A percentile compares a stretch with the other conserved stretches of the same genome.
phyloP scores from a whole-genome alignment of 2,888 invertebrate genomes.

The Halocaridina rubra region DNA sequence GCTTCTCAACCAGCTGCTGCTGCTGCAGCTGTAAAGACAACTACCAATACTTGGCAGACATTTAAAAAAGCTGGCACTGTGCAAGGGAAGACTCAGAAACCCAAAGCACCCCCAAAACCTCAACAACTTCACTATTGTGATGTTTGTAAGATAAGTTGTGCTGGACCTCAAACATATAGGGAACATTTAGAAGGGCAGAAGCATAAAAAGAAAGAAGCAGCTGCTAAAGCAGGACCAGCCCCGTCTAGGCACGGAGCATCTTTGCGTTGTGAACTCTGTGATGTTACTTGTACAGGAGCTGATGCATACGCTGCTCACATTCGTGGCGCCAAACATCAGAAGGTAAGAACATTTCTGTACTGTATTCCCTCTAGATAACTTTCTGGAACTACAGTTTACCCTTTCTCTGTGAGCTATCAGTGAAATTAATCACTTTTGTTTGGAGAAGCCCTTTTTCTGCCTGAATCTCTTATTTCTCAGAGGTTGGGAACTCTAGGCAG shows the following conservation, averaged over 20 bases:
- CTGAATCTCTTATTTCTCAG: too few relatives aligned
- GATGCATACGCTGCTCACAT: slow-evolving; percentile 99
- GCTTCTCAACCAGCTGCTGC: slow-evolving; percentile 90
- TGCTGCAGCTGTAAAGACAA: slow-evolving; percentile 79
- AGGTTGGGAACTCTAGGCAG: too few relatives aligned
- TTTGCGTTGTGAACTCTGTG: slow-evolving; percentile 95
- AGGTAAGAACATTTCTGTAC: too few relatives aligned
- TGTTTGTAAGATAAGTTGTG: slow-evolving; percentile 98
- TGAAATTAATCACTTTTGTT: too few relatives aligned
- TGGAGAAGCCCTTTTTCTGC: too few relatives aligned
- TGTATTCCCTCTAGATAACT: too few relatives aligned
- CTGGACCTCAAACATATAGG: slow-evolving; percentile 83
- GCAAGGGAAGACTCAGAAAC: slow-evolving; percentile 68
- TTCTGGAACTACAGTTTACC: too few relatives aligned
- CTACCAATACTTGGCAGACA: slow-evolving; percentile 71
- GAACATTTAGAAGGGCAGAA: slow-evolving; percentile 99
- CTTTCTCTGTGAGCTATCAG: too few relatives aligned
- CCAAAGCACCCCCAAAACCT: slow-evolving; percentile 84
- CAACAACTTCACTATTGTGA: slow-evolving; percentile 98
- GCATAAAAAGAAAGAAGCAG: slow-evolving; percentile 97
- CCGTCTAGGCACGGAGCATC: slow-evolving; percentile 75
- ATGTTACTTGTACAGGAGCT: slow-evolving; percentile 97
- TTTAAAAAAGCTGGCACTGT: slow-evolving; percentile 55
- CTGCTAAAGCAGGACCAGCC: slow-evolving; percentile 75
- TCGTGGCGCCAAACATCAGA: slow-evolving; percentile 97